A percentile compares a stretch with the other conserved stretches of the same genome.
Conservation (phyloP, 35 echinoderm and acorn worm genomes). For the Apostichopus parvimensis region DNA sequence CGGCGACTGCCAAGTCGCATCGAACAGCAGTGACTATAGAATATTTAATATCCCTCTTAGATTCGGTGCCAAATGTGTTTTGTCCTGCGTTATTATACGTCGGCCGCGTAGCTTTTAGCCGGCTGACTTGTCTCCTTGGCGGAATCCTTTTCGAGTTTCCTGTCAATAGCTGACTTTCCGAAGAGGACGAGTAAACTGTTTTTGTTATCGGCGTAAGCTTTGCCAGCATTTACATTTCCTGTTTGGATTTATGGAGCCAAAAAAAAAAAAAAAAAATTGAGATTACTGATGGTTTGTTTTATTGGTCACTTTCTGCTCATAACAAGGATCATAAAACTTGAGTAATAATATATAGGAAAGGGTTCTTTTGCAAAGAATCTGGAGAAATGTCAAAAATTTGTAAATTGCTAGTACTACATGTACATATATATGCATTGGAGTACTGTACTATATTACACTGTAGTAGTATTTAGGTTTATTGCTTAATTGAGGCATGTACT, state of each 20-base stretch:
- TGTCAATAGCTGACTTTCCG: background rate
- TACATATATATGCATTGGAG: no score
- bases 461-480: no score
- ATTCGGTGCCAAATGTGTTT: background rate
- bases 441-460: no score
- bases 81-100: background rate
- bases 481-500: no score
- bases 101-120: background rate
- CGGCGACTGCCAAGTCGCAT: no score
- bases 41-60: background rate
- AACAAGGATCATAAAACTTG: background rate
- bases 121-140: background rate
- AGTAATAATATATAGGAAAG: background rate
- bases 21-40: no score
- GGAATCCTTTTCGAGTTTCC: slow-evolving; percentile 13
- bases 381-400: background rate
- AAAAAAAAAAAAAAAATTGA: background rate
- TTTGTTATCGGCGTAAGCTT: background rate
- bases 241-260: background rate
- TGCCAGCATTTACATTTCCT: slow-evolving; percentile 23
- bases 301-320: background rate
- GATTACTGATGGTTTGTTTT: slow-evolving; percentile 10
- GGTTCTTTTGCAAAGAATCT: background rate
- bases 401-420: no score
- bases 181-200: background rate